Evolutionary conservation across 2,888 invertebrate species (phyloP), one percentile per base, ranked within the genome.

Genomic region (Aphidius colemani): DNA sequence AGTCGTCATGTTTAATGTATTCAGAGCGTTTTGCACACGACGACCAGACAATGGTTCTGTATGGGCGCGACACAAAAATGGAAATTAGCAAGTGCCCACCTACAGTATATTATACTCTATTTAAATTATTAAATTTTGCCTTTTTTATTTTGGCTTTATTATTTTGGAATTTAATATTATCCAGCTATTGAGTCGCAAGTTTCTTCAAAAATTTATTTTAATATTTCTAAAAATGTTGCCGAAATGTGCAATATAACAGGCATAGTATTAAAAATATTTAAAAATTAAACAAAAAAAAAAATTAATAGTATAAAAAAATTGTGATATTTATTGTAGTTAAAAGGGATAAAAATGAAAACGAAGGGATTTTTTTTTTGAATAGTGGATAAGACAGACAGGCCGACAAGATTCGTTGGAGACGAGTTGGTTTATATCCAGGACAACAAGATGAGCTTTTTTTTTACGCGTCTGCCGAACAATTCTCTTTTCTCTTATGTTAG

Each of bases 401-500:
- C 61, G 59, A 67, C 63, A 66, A 65, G 56, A 62, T 59, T 59
- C 53, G 53, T 64, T 61, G 61, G 64, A 65, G 56, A 40, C 61
- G 61, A 46, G 53, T 61, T 61, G 66, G 43, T 59, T 59, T 55
- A 55, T 71, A 71, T 72, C 70, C 68, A 71, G 70, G 72, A 74
- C 72, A 71, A 70, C 71, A 72, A 73, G 65, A 73, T 67, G 71
- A 72, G 72, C 77, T 78, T 81, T 81, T 30, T 30, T 30, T 80
- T 81, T 80, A 77, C 78, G 71, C 75, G 76, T 75, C 76, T 74
- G 73, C 73, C 74, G 66, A 74, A 74, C 75, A 74, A 62, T 63
- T 63, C 63, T 66, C 61, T 53, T 51, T 58, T 51, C 39, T 57
- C 45, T 56, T 3, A 44, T 10, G 30, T 39, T 43, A 5, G 8